These are phyloP conservation scores for Charina bottae DNA, from an alignment of 2,113 vertebrate genomes.

Conservation along the genomic window DNA sequence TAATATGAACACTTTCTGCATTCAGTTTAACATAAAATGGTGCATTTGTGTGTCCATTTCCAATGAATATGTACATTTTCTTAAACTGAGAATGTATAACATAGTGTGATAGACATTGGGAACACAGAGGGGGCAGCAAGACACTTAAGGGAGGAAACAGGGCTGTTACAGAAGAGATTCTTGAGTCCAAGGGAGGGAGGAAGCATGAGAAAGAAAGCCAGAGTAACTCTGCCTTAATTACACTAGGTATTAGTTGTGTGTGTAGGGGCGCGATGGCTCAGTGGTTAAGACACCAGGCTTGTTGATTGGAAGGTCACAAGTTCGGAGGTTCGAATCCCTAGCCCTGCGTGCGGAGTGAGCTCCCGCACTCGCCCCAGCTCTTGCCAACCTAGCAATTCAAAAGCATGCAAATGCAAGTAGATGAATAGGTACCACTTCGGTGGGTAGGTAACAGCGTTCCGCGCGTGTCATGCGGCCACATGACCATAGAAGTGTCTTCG, in stretches of 20 bases:
- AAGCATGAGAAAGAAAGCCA: background rate
- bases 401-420: no score
- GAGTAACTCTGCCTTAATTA: background rate
- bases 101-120: background rate
- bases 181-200: background rate
- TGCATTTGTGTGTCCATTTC: background rate
- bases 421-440: no score
- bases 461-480: no score
- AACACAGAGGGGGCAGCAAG: background rate
- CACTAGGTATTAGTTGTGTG: background rate
- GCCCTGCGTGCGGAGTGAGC: no score
- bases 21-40: background rate
- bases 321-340: no score
- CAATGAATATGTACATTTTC: background rate
- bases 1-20: background rate
- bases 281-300: no score
- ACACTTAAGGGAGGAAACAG: background rate
- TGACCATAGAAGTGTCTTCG: no score
- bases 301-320: no score
- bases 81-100: background rate
- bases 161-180: background rate
- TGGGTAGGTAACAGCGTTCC: no score
- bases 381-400: no score
- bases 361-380: no score
- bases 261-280: no score